Percentiles rank a stretch among this genome's conserved stretches.
Conservation (phyloP, 2,797 vertebrate genomes). For the Cyclopterus lumpus region DNA sequence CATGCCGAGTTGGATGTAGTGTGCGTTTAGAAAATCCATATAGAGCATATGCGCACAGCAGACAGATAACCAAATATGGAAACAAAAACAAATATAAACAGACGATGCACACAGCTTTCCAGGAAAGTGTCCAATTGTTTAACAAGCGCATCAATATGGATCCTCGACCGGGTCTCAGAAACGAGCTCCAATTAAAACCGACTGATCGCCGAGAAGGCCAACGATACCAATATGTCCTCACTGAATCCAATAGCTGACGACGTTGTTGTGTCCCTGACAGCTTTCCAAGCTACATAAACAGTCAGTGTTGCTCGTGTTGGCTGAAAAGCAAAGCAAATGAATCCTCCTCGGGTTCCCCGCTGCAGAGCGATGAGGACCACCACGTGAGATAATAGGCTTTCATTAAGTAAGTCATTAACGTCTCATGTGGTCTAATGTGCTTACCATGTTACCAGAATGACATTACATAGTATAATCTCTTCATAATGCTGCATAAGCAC, state of each 20-base stretch:
- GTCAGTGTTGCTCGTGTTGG: neutral
- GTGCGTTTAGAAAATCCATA: neutral
- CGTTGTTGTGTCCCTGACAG: too few relatives aligned
- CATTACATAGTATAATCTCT: neutral
- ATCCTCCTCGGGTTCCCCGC: neutral
- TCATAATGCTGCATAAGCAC: neutral
- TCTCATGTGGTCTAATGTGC: neutral
- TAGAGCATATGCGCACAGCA: neutral
- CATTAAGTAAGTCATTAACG: neutral
- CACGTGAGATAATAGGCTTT: neutral
- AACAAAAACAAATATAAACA: neutral
- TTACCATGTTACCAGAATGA: too few relatives aligned
- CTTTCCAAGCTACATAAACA: constrained; percentile 25
- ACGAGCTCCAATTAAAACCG: neutral
- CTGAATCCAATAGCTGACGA: neutral
- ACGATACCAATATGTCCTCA: neutral
- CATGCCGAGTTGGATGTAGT: neutral
- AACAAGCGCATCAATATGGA: neutral
- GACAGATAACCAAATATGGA: too few relatives aligned
- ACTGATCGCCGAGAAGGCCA: neutral
- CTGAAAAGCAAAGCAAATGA: neutral
- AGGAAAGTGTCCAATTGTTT: constrained; percentile 17
- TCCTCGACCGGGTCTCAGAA: neutral
- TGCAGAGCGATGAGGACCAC: constrained; percentile 2
- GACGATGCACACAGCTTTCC: neutral